These are phyloP conservation scores for Spinibarbus caldwelli DNA, from an alignment of 2,797 vertebrate genomes.

Conservation along the genomic window DNA sequence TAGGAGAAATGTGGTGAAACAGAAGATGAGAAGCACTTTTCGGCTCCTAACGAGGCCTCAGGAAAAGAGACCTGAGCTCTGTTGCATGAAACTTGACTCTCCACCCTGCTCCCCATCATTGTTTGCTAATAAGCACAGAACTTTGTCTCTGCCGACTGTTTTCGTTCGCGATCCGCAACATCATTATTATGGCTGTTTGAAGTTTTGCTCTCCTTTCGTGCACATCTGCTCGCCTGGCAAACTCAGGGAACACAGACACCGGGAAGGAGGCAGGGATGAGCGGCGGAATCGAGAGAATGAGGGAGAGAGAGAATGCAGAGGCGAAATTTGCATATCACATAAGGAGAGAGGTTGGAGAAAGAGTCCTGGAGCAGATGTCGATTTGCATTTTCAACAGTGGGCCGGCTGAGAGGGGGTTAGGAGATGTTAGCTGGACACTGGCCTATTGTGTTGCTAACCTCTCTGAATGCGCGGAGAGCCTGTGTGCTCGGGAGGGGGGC, in stretches of 20 bases:
- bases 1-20: slow-evolving; percentile 56
- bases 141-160: slow-evolving; percentile 70
- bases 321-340: slow-evolving; percentile 80
- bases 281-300: slow-evolving; percentile 16
- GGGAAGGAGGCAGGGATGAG: slow-evolving; percentile 41
- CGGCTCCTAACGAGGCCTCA: slow-evolving; percentile 65
- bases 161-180: slow-evolving; percentile 75
- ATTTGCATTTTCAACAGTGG: slow-evolving; percentile 82
- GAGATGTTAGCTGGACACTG: slow-evolving; percentile 49
- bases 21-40: slow-evolving; percentile 33
- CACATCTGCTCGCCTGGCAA: slow-evolving; percentile 74
- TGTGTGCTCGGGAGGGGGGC: slow-evolving; percentile 24
- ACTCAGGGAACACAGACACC: slow-evolving; percentile 55
- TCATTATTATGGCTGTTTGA: slow-evolving; percentile 80
- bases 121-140: slow-evolving; percentile 74
- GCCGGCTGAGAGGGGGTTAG: slow-evolving; percentile 62
- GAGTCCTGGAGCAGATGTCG: slow-evolving; percentile 81
- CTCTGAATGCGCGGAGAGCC: slow-evolving; percentile 35
- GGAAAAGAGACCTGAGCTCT: slow-evolving; percentile 41
- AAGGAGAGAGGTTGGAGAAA: slow-evolving; percentile 77
- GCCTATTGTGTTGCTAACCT: slow-evolving; percentile 56
- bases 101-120: slow-evolving; percentile 68
- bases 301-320: slow-evolving; percentile 68
- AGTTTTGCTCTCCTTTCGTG: slow-evolving; percentile 62
- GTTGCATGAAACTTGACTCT: slow-evolving; percentile 43